These are phyloP conservation scores for Cariama cristata DNA, from an alignment of 2,113 vertebrate species.

Conservation along the genomic window DNA sequence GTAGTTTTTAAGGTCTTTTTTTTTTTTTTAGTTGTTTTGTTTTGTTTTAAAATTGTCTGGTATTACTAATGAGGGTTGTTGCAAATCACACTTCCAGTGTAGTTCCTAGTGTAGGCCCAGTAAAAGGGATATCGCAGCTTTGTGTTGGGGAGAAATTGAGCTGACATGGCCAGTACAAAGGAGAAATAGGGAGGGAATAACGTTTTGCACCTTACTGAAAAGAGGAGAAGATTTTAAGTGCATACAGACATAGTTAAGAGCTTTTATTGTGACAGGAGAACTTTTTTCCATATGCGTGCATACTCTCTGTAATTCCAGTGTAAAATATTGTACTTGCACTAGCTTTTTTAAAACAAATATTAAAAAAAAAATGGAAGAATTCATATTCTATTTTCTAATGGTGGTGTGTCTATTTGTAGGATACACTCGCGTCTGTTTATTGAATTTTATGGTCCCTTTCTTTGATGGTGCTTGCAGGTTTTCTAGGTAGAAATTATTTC, in stretches of 20 bases:
- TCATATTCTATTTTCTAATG: constrained; percentile 96
- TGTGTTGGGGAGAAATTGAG: constrained; percentile 74
- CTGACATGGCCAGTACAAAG: constrained; percentile 83
- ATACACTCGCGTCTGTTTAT: constrained; percentile 94
- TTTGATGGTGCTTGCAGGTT: constrained; percentile 99
- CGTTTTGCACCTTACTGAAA: constrained; percentile 92
- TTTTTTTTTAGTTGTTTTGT: not conserved
- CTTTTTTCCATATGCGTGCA: constrained; percentile 93
- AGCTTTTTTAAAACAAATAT: constrained; percentile 95
- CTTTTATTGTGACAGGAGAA: constrained; percentile 89
- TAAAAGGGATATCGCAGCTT: constrained; percentile 75
- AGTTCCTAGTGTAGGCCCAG: constrained; percentile 71
- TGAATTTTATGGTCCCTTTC: constrained; percentile 97
- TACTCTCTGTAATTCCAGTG: constrained; percentile 96
- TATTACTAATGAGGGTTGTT: constrained; percentile 14
- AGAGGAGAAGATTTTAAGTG: constrained; percentile 84
- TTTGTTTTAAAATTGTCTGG: not conserved
- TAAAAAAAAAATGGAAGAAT: constrained; percentile 89
- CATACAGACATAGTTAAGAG: constrained; percentile 89
- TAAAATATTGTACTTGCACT: constrained; percentile 98
- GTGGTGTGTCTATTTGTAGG: constrained; percentile 95
- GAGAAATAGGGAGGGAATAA: constrained; percentile 84
- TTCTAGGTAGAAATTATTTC: constrained; percentile 97
- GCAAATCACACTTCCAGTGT: constrained; percentile 68
- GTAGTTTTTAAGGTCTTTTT: not conserved